These are phyloP conservation scores for Ophion costatus DNA, from an alignment of 2,888 invertebrate species.

Conservation along the genomic window DNA sequence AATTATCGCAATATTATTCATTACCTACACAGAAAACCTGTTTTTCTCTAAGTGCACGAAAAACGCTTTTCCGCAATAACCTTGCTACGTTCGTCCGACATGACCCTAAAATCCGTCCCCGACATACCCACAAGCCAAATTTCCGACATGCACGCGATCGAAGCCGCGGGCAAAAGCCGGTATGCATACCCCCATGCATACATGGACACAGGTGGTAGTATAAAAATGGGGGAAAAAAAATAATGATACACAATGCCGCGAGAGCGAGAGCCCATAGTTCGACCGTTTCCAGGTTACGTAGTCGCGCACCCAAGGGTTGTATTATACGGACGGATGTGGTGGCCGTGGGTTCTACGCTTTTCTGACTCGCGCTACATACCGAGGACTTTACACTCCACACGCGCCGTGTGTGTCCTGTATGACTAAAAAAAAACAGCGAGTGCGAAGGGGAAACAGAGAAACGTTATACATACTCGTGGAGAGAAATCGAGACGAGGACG, in stretches of 20 bases:
- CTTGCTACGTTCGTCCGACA: neutral
- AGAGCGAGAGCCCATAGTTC: conserved; percentile 17
- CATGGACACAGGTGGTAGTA: neutral
- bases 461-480: conserved; percentile 51
- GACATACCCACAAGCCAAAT: neutral
- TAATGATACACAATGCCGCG: conserved; percentile 38
- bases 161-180: neutral
- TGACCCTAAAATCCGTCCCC: neutral
- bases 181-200: neutral
- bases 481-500: conserved; percentile 11
- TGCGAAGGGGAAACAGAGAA: conserved; percentile 31
- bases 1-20: neutral
- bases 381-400: conserved; percentile 32
- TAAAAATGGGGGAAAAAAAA: conserved; percentile 25
- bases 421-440: neutral
- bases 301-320: conserved; percentile 22
- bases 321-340: conserved; percentile 63
- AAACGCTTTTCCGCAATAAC: neutral
- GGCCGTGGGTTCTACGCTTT: conserved; percentile 57
- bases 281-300: conserved; percentile 10
- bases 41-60: neutral
- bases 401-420: conserved; percentile 10
- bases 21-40: neutral
- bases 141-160: neutral
- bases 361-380: conserved; percentile 55